These are phyloP conservation scores for Stichodactyla mertensii DNA, from an alignment of 64 coral and sea anemone species.

Conservation along the genomic window DNA sequence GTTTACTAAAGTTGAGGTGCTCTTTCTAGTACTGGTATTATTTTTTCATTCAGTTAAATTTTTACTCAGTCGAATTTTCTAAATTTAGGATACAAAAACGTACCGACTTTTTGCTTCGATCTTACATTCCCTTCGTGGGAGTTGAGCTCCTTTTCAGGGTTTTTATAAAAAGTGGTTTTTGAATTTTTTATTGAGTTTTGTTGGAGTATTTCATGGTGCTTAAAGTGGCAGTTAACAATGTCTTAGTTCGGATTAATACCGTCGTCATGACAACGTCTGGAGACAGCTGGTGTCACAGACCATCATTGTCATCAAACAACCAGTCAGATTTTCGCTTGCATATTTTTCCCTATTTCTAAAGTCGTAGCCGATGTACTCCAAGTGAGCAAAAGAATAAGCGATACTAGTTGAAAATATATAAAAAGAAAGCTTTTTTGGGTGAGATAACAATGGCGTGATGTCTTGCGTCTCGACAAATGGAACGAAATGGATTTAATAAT, in stretches of 20 bases:
- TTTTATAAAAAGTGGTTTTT: too few species aligned
- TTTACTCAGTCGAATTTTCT: too few species aligned
- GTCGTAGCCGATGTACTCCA: not conserved
- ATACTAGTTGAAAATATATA: not conserved
- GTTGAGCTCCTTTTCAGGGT: too few species aligned
- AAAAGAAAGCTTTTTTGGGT: not conserved
- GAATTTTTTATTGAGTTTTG: not conserved
- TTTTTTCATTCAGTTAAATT: too few species aligned
- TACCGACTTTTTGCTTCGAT: too few species aligned
- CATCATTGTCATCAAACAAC: not conserved
- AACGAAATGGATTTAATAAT: not conserved
- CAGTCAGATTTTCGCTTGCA: not conserved
- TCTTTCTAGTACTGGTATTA: too few species aligned
- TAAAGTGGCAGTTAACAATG: not conserved
- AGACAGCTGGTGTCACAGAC: constrained; percentile 1
- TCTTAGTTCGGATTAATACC: not conserved
- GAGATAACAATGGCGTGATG: not conserved
- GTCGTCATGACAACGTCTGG: not conserved
- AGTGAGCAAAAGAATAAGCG: not conserved
- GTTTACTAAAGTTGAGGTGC: too few species aligned
- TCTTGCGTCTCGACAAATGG: not conserved
- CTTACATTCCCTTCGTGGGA: too few species aligned
- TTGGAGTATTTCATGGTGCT: not conserved
- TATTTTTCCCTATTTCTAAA: not conserved
- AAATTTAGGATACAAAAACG: too few species aligned